phyloP scores from a whole-genome alignment of 1,140 invertebrate species.

The Zaprionus lachaisei region DNA sequence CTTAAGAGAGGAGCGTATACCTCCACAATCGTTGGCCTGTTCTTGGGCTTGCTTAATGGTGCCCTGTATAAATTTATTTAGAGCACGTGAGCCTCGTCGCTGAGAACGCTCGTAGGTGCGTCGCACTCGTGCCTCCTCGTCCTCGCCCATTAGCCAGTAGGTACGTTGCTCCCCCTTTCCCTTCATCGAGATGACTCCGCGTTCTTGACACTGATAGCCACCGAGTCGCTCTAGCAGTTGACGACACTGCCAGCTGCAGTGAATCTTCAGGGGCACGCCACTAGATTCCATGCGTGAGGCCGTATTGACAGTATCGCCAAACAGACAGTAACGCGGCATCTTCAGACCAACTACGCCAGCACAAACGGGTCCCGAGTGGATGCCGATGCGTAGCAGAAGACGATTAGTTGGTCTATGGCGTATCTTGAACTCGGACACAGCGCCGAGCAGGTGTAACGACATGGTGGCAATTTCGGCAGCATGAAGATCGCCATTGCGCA shows the following conservation, averaged over 20 bases:
- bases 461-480: constrained; percentile 97
- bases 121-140: constrained; percentile 85
- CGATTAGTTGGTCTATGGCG: constrained; percentile 93
- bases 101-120: constrained; percentile 86
- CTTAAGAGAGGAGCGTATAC: constrained; percentile 88
- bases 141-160: constrained; percentile 94
- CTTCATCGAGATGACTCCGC: constrained; percentile 93
- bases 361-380: constrained; percentile 92
- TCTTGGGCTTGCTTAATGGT: constrained; percentile 70
- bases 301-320: constrained; percentile 97
- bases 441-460: constrained; percentile 93
- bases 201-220: constrained; percentile 90
- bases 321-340: constrained; percentile 98
- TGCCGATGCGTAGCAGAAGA: constrained; percentile 94
- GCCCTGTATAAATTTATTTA: constrained; percentile 80
- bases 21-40: constrained; percentile 73
- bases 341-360: constrained; percentile 95
- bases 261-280: constrained; percentile 93
- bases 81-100: constrained; percentile 78
- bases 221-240: constrained; percentile 90
- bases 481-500: constrained; percentile 92
- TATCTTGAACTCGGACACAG: constrained; percentile 94
- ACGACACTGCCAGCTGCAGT: constrained; percentile 92
- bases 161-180: constrained; percentile 94
- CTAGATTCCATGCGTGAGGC: constrained; percentile 97